Base-by-base conservation (phyloP, 2,888 invertebrate genomes). In the Drosophila neonasuta region DNA sequence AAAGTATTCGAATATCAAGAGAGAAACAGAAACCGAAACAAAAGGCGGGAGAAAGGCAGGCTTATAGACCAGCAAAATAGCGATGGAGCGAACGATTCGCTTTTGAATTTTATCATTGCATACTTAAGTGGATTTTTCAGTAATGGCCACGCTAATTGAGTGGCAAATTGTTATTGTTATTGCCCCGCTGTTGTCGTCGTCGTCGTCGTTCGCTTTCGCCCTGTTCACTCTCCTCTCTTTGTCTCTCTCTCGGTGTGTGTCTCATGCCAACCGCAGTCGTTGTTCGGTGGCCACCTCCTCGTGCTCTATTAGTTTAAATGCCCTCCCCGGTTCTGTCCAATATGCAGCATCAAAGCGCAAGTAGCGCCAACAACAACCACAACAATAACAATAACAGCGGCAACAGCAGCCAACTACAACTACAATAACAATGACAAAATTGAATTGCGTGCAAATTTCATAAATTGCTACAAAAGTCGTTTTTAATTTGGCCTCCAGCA, bases 101-200 rank as follows among this genome's bases (percentile, higher is more conserved):
- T 79, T 83, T 83, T 79, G 85, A 78, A 78, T 78, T 82, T 85
- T 78, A 82, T 82, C 82, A 82, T 83, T 80, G 82, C 85, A 83
- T 78, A 82, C 82, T 81, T 86, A 81, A 86, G 78, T 76, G 72
- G 77, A 76, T 84, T 86, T 85, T 83, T 78, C 74, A 80, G 80
- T 80, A 83, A 86, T 86, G 83, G 80, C 73, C 69, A 74, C 81
- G 77, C 84, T 83, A 86, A 79, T 84, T 86, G 76, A 86, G 84
- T 86, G 84, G 79, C 74, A 84, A 80, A 85, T 82, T 83, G 86
- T 83, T 82, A 82, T 82, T 83, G 80, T 83, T 86, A 86, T 86
- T 83, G 80, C 68, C 70, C 50, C 62, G 59, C 67, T 71, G 77
- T 80, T 78, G 78, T 73, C 71, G 62, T 49, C 71, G 71, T 44